Evolutionary conservation across 2,797 vertebrate genomes (phyloP), one percentile per base, ranked within the genome.

Genomic region (Acrossocheilus fasciatus): DNA sequence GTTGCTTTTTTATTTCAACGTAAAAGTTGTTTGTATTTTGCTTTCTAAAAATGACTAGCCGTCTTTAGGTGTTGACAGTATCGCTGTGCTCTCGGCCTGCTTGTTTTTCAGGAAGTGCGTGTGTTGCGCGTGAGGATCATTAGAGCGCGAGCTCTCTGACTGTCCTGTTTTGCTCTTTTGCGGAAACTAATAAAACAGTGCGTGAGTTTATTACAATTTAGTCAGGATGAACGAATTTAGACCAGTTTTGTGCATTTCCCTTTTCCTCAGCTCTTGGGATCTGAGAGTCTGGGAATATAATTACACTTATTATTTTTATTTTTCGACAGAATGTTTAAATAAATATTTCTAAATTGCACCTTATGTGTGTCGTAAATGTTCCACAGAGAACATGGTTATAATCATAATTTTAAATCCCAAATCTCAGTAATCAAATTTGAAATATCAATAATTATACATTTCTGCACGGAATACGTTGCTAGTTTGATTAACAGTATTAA

Each of bases 31-130:
- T 4, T 59, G 4, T 17, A 20, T 80, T 47, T 64, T 80, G 7
- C 26, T 64, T 47, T 18, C 8, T 45, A 45, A 82, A 54, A 39
- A 2, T 11, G 6, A 18, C 45, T 4, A 30, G 6, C 11, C 4
- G 50, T 80, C 0, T 20, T 20, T 30, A 30, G 74, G 83, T 89
- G 89, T 91, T 91, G 36, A 64, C 76, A 15, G 64, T 77, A 45
- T 89, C 84, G 89, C 90, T 90, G 91, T 91, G 92, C 84, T 91
- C 81, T 87, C 87, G 89, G 85, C 86, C 88, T 88, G 90, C 91
- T 90, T 91, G 93, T 89, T 86, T 86, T 84, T 88, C 89, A 91
- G 94, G 93, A 94, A 93, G 91, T 84, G 81, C 36, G 62, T 62
- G 82, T 85, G 79, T 34, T 68, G 54, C 34, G 85, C 57, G 82